Evolutionary conservation across 2,888 invertebrate genomes (phyloP).

Genomic region (Athalia rosae): DNA sequence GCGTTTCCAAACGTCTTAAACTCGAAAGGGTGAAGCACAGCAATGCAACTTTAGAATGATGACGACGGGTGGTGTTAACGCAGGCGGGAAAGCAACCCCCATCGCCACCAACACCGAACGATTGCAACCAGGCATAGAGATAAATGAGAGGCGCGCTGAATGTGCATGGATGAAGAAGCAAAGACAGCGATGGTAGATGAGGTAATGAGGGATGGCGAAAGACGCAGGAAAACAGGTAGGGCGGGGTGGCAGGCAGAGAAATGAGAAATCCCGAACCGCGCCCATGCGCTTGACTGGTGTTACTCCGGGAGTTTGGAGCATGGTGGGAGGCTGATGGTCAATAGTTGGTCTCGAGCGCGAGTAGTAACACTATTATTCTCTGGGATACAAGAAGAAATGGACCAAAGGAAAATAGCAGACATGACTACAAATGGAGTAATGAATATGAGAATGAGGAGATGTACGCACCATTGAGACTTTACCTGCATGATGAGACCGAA

Average conservation of each 20-base stretch:
- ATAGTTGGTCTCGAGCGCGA: constrained; percentile 46
- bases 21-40: constrained; percentile 25
- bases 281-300: constrained; percentile 57
- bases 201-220: constrained; percentile 25
- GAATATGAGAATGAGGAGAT: constrained; percentile 16
- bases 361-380: constrained; percentile 36
- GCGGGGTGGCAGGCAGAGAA: constrained; percentile 51
- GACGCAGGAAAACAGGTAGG: constrained; percentile 45
- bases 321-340: constrained; percentile 43
- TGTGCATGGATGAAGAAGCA: neutral
- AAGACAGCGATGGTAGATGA: constrained; percentile 34
- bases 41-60: constrained; percentile 26
- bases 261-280: constrained; percentile 55
- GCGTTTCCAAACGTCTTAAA: constrained; percentile 1
- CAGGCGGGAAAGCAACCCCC: constrained; percentile 18
- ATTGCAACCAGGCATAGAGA: neutral
- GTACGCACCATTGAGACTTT: constrained; percentile 42
- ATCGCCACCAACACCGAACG: neutral
- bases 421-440: neutral
- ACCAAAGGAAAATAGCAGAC: neutral
- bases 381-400: neutral
- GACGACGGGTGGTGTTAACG: constrained; percentile 32
- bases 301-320: constrained; percentile 23
- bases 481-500: constrained; percentile 34
- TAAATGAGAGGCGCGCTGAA: neutral